phyloP scores from a whole-genome alignment of 2,113 vertebrate genomes.

The Osmerus mordax region DNA sequence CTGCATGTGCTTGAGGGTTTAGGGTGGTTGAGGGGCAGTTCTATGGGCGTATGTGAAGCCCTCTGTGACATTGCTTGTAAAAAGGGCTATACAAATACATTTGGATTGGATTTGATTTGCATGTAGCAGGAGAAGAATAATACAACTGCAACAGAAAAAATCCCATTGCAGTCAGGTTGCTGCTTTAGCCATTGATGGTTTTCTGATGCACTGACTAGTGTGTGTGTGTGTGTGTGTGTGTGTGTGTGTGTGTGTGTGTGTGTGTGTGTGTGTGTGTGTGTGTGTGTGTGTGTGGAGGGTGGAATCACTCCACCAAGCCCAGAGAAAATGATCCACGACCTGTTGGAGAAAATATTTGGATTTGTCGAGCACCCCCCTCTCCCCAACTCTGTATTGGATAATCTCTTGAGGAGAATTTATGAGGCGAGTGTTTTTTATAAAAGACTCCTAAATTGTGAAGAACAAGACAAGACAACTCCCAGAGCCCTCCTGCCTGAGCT shows the following conservation, averaged over 20 bases:
- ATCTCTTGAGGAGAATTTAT: slow-evolving; percentile 73
- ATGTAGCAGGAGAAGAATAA: slow-evolving; percentile 44
- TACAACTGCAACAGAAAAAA: slow-evolving; percentile 48
- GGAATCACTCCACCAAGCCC: slow-evolving; percentile 54
- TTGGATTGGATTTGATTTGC: too few relatives aligned
- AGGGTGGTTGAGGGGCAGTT: too few relatives aligned
- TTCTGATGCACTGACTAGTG: slow-evolving; percentile 50
- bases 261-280: too few relatives aligned
- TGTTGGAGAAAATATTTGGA: slow-evolving; percentile 74
- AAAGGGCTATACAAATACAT: too few relatives aligned
- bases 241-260: too few relatives aligned
- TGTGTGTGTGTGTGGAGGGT: slow-evolving; percentile 1
- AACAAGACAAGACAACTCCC: slow-evolving; percentile 71
- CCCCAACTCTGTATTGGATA: slow-evolving; percentile 69
- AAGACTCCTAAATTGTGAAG: slow-evolving; percentile 72
- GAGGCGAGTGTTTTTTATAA: slow-evolving; percentile 66
- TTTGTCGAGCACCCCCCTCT: slow-evolving; percentile 64
- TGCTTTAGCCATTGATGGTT: slow-evolving; percentile 55
- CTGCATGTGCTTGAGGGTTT: slow-evolving; percentile 24
- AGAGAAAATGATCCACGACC: slow-evolving; percentile 68
- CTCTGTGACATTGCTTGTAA: too few relatives aligned
- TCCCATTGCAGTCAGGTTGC: slow-evolving; percentile 40
- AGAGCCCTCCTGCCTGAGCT: slow-evolving; percentile 48
- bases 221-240: slow-evolving; percentile 37
- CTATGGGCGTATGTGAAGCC: too few relatives aligned